phyloP scores from a whole-genome alignment of 92 coral and sea anemone genomes.

The Ricordea florida region DNA sequence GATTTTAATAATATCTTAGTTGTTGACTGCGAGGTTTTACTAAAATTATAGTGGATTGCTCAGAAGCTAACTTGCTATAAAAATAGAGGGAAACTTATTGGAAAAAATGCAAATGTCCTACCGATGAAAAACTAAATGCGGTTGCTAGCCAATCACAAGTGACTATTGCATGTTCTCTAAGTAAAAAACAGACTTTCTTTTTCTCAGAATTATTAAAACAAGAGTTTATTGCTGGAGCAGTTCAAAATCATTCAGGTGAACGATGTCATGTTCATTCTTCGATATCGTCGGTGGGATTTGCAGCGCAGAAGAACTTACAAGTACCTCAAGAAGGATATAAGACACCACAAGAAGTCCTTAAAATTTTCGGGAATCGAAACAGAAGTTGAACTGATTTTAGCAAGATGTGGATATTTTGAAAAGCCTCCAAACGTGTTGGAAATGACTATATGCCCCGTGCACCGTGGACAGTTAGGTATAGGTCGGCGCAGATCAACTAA shows the following conservation, averaged over 20 bases:
- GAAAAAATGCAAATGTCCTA: too few relatives aligned
- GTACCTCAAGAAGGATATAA: background rate
- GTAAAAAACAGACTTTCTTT: background rate
- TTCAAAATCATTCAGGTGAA: background rate
- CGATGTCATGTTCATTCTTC: background rate
- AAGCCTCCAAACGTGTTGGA: background rate
- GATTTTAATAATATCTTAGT: too few relatives aligned
- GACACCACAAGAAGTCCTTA: too few relatives aligned
- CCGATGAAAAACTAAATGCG: too few relatives aligned
- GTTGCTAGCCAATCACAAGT: background rate
- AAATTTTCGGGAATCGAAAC: slow-evolving; percentile 17
- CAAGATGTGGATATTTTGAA: slow-evolving; percentile 6
- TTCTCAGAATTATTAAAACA: too few relatives aligned
- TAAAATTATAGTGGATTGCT: too few relatives aligned
- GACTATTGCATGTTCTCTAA: background rate
- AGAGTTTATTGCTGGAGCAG: background rate
- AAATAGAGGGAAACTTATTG: too few relatives aligned
- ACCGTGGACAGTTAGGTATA: slow-evolving; percentile 10
- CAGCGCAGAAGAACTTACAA: slow-evolving; percentile 11
- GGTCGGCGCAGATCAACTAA: slow-evolving; percentile 26
- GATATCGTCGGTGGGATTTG: background rate
- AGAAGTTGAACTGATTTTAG: slow-evolving; percentile 18
- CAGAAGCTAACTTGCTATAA: too few relatives aligned
- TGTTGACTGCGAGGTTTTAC: too few relatives aligned
- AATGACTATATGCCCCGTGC: slow-evolving; percentile 7